phyloP scores from a whole-genome alignment of 2,797 vertebrate genomes.

The Girardinus metallicus region DNA sequence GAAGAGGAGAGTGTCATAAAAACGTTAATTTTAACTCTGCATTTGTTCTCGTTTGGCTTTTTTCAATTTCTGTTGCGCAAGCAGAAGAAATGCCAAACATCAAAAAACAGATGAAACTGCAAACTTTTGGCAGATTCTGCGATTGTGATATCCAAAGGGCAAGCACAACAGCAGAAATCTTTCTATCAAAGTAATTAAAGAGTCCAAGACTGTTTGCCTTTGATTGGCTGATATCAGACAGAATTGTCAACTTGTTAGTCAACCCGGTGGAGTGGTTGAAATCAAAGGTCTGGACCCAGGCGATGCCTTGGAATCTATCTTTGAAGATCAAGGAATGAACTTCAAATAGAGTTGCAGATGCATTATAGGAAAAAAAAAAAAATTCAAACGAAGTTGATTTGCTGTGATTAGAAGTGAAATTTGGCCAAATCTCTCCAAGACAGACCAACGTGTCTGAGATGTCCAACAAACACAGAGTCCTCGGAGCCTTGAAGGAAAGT shows the following conservation, averaged over 20 bases:
- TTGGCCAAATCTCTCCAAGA: slow-evolving; percentile 4
- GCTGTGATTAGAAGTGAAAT: slow-evolving; percentile 1
- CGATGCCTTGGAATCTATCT: slow-evolving; percentile 31
- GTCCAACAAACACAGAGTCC: slow-evolving; percentile 24
- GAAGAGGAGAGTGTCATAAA: background rate
- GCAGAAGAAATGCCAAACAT: background rate
- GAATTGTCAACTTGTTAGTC: slow-evolving; percentile 11
- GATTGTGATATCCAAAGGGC: slow-evolving; percentile 6
- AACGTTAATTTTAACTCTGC: background rate
- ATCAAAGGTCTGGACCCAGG: slow-evolving; percentile 19
- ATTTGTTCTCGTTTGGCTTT: background rate
- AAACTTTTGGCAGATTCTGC: background rate
- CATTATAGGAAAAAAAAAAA: background rate
- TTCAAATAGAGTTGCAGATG: slow-evolving; percentile 35
- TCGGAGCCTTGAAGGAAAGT: slow-evolving; percentile 26
- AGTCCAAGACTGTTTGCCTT: slow-evolving; percentile 23
- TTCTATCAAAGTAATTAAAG: slow-evolving; percentile 21
- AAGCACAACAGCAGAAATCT: slow-evolving; percentile 6
- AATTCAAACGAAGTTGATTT: slow-evolving; percentile 14
- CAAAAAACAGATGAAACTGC: background rate
- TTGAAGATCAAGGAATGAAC: slow-evolving; percentile 51
- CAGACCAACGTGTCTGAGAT: background rate
- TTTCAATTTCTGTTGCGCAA: background rate
- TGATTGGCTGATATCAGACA: slow-evolving; percentile 27
- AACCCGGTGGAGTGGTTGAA: slow-evolving; percentile 1